A percentile compares a stretch with the other conserved stretches of the same genome.
Conservation (phyloP, 92 coral and sea anemone genomes). For the Palythoa grandis region DNA sequence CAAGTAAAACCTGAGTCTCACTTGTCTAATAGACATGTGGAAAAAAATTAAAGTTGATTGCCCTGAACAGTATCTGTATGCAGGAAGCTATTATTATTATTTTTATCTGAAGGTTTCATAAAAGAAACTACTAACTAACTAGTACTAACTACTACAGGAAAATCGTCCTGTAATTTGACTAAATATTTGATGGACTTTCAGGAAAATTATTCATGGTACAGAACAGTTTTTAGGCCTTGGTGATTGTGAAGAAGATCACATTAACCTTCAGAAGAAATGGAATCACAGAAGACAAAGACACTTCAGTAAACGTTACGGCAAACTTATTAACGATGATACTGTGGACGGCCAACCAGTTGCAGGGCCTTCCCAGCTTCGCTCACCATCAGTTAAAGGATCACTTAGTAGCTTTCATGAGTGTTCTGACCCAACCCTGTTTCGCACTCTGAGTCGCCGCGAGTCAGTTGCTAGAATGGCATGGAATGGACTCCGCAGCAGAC, state of each 20-base stretch:
- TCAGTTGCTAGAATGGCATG: slow-evolving; percentile 98
- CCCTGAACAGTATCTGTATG: too few relatives aligned
- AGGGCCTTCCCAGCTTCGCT: slow-evolving; percentile 21
- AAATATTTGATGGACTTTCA: slow-evolving; percentile 1
- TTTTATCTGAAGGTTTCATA: too few relatives aligned
- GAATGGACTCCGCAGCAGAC: slow-evolving; percentile 75
- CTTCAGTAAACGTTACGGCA: slow-evolving; percentile 89
- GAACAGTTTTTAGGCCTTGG: slow-evolving; percentile 94
- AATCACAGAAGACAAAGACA: slow-evolving; percentile 81
- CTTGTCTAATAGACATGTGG: too few relatives aligned
- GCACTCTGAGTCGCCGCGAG: slow-evolving; percentile 86
- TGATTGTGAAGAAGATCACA: slow-evolving; percentile 84
- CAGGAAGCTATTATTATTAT: too few relatives aligned
- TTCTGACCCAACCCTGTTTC: slow-evolving; percentile 75
- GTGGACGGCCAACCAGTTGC: slow-evolving; percentile 58
- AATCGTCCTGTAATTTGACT: background rate
- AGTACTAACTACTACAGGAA: too few relatives aligned
- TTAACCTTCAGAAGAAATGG: slow-evolving; percentile 83
- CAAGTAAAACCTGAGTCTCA: too few relatives aligned
- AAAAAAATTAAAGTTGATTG: too few relatives aligned
- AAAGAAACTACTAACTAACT: too few relatives aligned
- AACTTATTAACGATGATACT: slow-evolving; percentile 66
- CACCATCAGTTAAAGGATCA: slow-evolving; percentile 26
- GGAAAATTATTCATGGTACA: slow-evolving; percentile 92
- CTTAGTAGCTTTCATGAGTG: slow-evolving; percentile 35